Base-by-base conservation (phyloP, 1,140 invertebrate species). In the Tyrophagus putrescentiae region DNA sequence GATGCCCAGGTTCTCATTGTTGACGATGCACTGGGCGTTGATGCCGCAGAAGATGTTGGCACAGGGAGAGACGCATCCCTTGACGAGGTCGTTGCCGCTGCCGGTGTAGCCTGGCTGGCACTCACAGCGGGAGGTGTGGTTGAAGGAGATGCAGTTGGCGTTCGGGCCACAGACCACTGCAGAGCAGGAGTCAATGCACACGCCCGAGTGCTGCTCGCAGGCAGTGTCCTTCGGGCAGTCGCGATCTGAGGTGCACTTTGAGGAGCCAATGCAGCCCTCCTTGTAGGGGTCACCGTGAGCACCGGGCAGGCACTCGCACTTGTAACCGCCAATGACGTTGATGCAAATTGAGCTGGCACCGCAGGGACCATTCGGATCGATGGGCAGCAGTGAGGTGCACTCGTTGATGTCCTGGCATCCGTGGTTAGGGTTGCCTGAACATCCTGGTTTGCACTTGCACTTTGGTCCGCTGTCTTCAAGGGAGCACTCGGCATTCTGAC, bases 21-120 rank as follows among this genome's bases (percentile, higher is more conserved):
- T 85, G n/a, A 86, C 82, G 57, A 89, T 85, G 69, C 88, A 93
- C 54, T 85, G 81, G 1, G 87, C 87, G 65, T 83, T 84, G n/a
- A 75, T 68, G 1, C 82, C 86, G 69, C 88, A 93, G 33, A 82
- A 77, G 62, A 85, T 80, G 39, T 80, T 80, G 60, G 87, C 80
- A 67, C 88, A 93, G 57, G 64, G 66, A 4, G 65, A 65, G n/a
- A 50, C 29, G 50, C 66, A 67, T 36, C 66, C 66, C 60, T 50
- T 60, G 25, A 66, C 64, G 25, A 67, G 58, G 39, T 67, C 65
- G 42, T 62, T 63, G n/a, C 66, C 60, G 53, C 65, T 63, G 44
- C 66, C 66, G 23, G 60, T 32, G 68, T 80, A 92, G 25, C 88
- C 88, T 34, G 85, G 79, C 48, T 80, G 77, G 69, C 88, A 93